Conservation (phyloP, 2,113 vertebrate species). For the Fregetta grallaria region DNA sequence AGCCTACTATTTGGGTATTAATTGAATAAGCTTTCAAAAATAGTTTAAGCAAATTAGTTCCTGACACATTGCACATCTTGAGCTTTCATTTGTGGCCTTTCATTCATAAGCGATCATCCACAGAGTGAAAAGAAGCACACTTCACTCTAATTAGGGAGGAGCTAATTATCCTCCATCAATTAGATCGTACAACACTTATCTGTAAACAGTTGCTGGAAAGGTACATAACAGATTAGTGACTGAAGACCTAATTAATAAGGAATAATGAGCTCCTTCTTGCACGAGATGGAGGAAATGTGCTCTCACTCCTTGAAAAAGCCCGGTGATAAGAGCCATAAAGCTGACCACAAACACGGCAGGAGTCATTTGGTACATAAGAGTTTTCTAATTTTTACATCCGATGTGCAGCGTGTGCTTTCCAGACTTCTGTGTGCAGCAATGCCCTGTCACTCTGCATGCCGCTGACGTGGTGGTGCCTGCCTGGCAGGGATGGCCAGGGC, state of each 20-base stretch:
- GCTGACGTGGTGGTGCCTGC: fast-evolving
- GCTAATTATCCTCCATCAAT: conserved; percentile 72
- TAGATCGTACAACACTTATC: conserved; percentile 69
- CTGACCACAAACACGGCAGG: neutral
- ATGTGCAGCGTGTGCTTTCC: neutral
- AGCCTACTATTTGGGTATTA: conserved; percentile 55
- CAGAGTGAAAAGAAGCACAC: conserved; percentile 55
- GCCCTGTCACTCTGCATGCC: fast-evolving
- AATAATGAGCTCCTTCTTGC: conserved; percentile 67
- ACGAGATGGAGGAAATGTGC: conserved; percentile 16
- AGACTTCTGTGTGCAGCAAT: fast-evolving
- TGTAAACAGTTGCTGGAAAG: conserved; percentile 74
- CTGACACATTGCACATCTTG: conserved; percentile 49
- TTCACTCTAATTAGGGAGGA: conserved; percentile 73
- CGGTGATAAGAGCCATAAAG: neutral
- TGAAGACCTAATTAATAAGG: conserved; percentile 75
- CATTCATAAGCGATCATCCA: conserved; percentile 65
- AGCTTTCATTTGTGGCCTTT: conserved; percentile 63
- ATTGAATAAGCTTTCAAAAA: conserved; percentile 71
- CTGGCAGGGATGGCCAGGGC: neutral
- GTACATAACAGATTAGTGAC: conserved; percentile 67
- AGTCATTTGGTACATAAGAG: neutral
- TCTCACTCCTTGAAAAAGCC: conserved; percentile 9
- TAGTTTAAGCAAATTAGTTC: conserved; percentile 72
- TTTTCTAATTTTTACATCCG: neutral